Evolutionary conservation across 2,113 vertebrate genomes (phyloP), one percentile per base, ranked within the genome.

Genomic region (Nothocercus julius): DNA sequence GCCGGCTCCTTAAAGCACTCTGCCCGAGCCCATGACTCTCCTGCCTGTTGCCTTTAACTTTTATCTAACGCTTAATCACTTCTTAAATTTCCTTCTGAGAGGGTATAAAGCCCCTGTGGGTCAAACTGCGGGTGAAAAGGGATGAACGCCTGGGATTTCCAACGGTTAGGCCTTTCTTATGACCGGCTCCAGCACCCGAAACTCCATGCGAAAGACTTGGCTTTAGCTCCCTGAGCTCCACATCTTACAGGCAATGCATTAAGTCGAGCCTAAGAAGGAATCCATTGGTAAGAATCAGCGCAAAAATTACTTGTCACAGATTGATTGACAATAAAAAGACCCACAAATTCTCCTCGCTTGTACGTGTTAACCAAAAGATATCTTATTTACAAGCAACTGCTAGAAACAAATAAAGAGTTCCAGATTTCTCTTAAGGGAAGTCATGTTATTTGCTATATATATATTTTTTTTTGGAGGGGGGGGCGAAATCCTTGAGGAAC

Each of bases 221-320:
- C 82, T 87, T 93, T 92, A 91, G 27, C 63, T 93, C 82, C 90
- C 68, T 72, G 42, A 2, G 45, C n/a, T 94, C 85, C 93, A 87
- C 89, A 81, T 25, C 36, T 86, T 89, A 40, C 80, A 76, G 81
- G 42, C 64, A 6, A 91, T 91, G 54, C 8, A 0, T 56, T 6
- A 47, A 53, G 38, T 25, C 4, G n/a, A 80, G 21, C 32, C 22
- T 51, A 42, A 80, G 27, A 25, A 66, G 70, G 24, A 18, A 53
- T 42, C 12, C 63, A 5, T 54, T n/a, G 30, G 88, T 66, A 76
- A 93, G 93, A 94, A 82, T 83, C 38, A 73, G 56, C 2, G 6
- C 15, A 27, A 87, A 92, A 87, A 44, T 87, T 54, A 80, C 34
- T 86, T 87, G 70, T 76, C 81, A 54, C 82, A 78, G 62, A 54